Base-by-base conservation (phyloP, 2,113 vertebrate species). In the Lethenteron camtschaticum region DNA sequence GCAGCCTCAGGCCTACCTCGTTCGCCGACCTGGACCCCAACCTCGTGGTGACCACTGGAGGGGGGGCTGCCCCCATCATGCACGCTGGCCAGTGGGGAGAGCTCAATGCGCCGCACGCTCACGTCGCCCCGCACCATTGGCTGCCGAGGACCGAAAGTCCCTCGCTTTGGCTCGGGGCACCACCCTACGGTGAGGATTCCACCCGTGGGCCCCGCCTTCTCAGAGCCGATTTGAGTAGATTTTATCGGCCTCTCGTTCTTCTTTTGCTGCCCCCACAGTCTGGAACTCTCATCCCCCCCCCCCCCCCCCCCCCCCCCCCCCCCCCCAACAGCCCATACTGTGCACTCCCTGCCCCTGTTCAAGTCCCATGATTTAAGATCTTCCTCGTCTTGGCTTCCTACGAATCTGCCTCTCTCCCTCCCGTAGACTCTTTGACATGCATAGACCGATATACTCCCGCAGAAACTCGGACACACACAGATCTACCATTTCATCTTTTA, bases 111-210 rank as follows among this genome's bases (percentile, higher is more conserved):
- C 76, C 85, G 74, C 82, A 91, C 8, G 76, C 83, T 68, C 90
- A 92, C 77, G 87, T 89, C 0, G 81, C 89, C 1, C 90, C 91
- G 71, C 81, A 91, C 1, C 89, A 90, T 72, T 96, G 92, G 90
- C 86, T 96, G 82, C 86, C 87, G 76, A 85, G 88, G 73, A 90
- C 87, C 68, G 87, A 88, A 77, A 96, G 89, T 79, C 89, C 92
- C 75, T 96, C 92, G 68, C 76, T 96, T 70, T 96, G 92, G 92
- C 90, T 96, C 89, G 84, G 88, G 69, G 90, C 90, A 24, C 92
- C 90, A 75, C 90, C 92, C 56, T 96, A 95, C 10, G 86, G 92
- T 96, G 71, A 79, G 86, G 71, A 56, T 68, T 41, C 41, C 41
- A 41, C 41, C 41, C 41, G 6, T 41, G 10, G 58, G 57, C 60